phyloP scores from a whole-genome alignment of 37 sponge, comb jelly and placozoan species.

The Theonella swinhoei region DNA sequence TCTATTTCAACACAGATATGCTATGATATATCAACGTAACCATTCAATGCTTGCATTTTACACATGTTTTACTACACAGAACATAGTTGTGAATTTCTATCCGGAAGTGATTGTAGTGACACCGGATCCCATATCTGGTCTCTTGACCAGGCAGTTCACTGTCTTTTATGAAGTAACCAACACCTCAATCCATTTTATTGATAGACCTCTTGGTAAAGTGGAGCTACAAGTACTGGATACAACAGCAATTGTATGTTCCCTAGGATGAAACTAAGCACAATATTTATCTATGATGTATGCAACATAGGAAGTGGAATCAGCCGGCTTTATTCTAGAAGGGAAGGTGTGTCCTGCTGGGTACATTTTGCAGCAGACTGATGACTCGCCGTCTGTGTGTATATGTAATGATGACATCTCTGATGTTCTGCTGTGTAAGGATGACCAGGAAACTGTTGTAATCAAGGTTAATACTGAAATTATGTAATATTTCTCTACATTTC shows the following conservation, averaged over 20 bases:
- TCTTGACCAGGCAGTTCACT: not conserved
- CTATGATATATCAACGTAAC: no score
- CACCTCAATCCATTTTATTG: not conserved
- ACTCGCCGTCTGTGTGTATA: not conserved
- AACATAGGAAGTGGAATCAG: not conserved
- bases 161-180: not conserved
- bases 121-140: not conserved
- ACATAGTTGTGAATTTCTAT: not conserved
- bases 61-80: no score
- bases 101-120: not conserved
- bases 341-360: slow-evolving; percentile 36
- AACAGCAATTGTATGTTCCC: not conserved
- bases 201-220: not conserved
- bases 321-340: slow-evolving; percentile 10
- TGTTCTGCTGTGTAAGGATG: slow-evolving; percentile 39
- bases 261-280: no score
- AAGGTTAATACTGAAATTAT: slow-evolving; percentile 12
- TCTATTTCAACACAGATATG: no score
- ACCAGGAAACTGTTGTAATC: slow-evolving; percentile 49
- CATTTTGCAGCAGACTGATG: not conserved
- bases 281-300: no score
- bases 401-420: slow-evolving; percentile 16
- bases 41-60: no score
- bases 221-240: not conserved
- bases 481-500: not conserved